A percentile compares a stretch with the other conserved stretches of the same genome.
phyloP scores from a whole-genome alignment of 2,888 invertebrate species.

The Empis livida region DNA sequence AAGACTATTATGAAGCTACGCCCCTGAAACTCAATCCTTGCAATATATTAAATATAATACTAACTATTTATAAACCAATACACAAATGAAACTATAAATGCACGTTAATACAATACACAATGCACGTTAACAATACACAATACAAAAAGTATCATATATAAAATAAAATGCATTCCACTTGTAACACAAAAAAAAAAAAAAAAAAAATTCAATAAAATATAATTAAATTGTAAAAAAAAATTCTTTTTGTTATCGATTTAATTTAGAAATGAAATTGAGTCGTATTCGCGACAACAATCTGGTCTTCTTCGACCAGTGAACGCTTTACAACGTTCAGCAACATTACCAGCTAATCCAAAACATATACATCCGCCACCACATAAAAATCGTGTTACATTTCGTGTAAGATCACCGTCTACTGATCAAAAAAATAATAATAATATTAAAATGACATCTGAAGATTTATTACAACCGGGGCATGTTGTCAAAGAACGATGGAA shows the following conservation, averaged over 20 bases:
- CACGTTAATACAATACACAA: too few species aligned
- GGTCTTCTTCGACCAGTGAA: constrained; percentile 16
- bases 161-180: too few species aligned
- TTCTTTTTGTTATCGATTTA: background rate
- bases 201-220: too few species aligned
- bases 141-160: too few species aligned
- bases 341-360: constrained; percentile 30
- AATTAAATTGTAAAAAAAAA: too few species aligned
- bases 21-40: too few species aligned
- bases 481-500: constrained; percentile 99
- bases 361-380: constrained; percentile 15
- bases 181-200: too few species aligned
- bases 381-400: constrained; percentile 28
- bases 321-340: constrained; percentile 30
- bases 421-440: constrained; percentile 16
- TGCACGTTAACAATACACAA: too few species aligned
- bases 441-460: constrained; percentile 71
- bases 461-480: constrained; percentile 89
- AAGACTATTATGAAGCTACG: too few species aligned
- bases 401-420: constrained; percentile 21
- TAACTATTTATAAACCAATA: too few species aligned
- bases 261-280: constrained; percentile 7
- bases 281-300: constrained; percentile 2
- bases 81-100: too few species aligned
- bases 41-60: too few species aligned